A percentile compares a stretch with the other conserved stretches of the same genome.
These are phyloP conservation scores for Andrena praecox DNA, from an alignment of 2,888 invertebrate genomes.

Conservation along the genomic window DNA sequence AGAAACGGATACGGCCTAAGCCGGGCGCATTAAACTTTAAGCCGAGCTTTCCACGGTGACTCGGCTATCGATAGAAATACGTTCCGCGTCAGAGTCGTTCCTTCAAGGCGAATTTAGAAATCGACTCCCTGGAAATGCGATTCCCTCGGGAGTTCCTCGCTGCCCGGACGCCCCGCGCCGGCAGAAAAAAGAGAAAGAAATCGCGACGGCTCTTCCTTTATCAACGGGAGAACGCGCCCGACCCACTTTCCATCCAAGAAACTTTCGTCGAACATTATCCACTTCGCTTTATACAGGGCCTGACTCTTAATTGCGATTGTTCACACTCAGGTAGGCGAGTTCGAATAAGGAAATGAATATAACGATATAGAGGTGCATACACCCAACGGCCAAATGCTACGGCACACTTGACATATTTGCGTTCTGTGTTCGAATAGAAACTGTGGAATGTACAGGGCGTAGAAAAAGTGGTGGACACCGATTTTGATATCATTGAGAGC, in stretches of 20 bases:
- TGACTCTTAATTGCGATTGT: slow-evolving; percentile 1
- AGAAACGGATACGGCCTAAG: slow-evolving; percentile 67
- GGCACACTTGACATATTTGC: too few species aligned
- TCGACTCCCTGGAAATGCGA: slow-evolving; percentile 44
- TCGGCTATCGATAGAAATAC: slow-evolving; percentile 64
- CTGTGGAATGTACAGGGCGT: too few species aligned
- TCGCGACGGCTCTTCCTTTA: slow-evolving; percentile 22
- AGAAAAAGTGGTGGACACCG: too few species aligned
- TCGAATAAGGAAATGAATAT: not conserved
- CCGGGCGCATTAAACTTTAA: slow-evolving; percentile 67
- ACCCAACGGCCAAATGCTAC: too few species aligned
- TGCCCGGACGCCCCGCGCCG: not conserved
- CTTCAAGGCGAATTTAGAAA: slow-evolving; percentile 41
- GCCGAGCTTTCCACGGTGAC: slow-evolving; percentile 66
- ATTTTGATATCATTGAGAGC: too few species aligned
- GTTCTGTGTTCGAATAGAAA: too few species aligned
- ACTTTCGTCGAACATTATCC: slow-evolving; percentile 1
- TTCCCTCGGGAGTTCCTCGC: slow-evolving; percentile 8
- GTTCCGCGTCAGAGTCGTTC: slow-evolving; percentile 32
- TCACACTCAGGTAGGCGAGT: not conserved
- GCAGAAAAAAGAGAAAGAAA: slow-evolving; percentile 3
- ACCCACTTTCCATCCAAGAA: slow-evolving; percentile 11
- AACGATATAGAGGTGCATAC: too few species aligned
- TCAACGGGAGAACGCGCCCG: slow-evolving; percentile 6
- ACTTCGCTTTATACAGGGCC: not conserved